Percentiles rank a stretch among this genome's conserved stretches.
Evolutionary conservation across 2,888 invertebrate genomes (phyloP).

Genomic region (Apotomis capreana): DNA sequence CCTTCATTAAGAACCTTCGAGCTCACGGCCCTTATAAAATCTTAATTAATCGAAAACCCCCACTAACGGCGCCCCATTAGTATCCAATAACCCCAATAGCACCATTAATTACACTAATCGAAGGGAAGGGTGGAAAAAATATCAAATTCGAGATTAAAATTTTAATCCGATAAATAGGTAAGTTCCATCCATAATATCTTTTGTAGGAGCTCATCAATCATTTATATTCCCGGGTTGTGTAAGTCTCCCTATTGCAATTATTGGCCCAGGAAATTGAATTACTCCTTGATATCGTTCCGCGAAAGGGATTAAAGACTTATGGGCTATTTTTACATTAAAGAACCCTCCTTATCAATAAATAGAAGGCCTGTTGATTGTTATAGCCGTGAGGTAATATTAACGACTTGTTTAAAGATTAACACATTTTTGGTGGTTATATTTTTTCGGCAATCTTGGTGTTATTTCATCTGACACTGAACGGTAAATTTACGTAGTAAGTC

Average conservation of each 20-base stretch:
- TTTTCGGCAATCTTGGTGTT: too few species aligned
- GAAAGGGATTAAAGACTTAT: constrained; percentile 51
- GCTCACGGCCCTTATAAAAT: constrained; percentile 45
- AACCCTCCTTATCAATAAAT: constrained; percentile 23
- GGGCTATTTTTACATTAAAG: constrained; percentile 23
- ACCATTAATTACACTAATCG: constrained; percentile 67
- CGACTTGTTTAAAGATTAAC: neutral
- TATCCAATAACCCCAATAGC: constrained; percentile 63
- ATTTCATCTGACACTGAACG: too few species aligned
- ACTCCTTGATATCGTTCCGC: constrained; percentile 54
- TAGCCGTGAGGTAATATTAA: neutral
- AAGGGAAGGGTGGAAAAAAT: constrained; percentile 55
- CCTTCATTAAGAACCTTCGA: constrained; percentile 40
- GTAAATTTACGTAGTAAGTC: too few species aligned
- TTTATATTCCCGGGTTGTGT: constrained; percentile 51
- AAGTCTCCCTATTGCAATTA: constrained; percentile 54
- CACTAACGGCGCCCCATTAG: constrained; percentile 51
- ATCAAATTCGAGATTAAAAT: constrained; percentile 62
- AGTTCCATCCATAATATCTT: constrained; percentile 56
- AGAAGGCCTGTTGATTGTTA: neutral
- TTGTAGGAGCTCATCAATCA: constrained; percentile 63
- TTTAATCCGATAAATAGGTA: constrained; percentile 67
- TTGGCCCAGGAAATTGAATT: constrained; percentile 62
- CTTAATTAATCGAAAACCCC: constrained; percentile 49
- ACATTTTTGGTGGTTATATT: neutral